Base-by-base conservation (phyloP, 2,113 vertebrate species). In the Dasypus novemcinctus region DNA sequence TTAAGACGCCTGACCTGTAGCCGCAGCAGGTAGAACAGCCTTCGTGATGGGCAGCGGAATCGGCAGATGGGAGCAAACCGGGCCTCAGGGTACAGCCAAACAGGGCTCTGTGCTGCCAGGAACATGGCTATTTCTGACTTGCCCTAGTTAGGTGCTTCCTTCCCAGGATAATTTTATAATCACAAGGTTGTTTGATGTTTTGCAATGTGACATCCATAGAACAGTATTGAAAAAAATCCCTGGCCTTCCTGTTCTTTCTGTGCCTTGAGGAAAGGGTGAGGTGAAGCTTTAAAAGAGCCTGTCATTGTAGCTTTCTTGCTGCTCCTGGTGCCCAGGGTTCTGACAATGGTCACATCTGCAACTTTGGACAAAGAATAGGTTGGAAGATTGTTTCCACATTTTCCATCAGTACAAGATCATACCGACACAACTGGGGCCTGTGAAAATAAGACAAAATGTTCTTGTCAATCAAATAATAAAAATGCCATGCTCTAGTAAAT, bases 351-450 rank as follows among this genome's bases (percentile, higher is more conserved):
- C 83, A 96, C 69, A 93, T 52, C 29, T 94, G 91, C 91, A 93
- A 4, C 96, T 93, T 90, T 7, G 98, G 43, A n/a, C 99, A 99
- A 0, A 98, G 98, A 68, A 99, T 92, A 33, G 99, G 99, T 18
- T 96, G 98, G 92, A 99, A 99, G 43, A 98, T 97, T 21, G 97
- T 97, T 92, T 98, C 98, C 5, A 81, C 96, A 93, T 99, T 99
- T 98, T 99, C 99, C 83, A 75, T 96, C 97, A 99, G 97, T 69
- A 99, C 97, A 4, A 99, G 97, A 97, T 99, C 99, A 12, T 99
- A 99, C 0, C 99, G 98, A 95, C 99, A 99, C 98, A 99, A 92
- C 8, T 98, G 95, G 1, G 98, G 97, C 96, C 99, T 99, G 98
- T 33, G 5, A 69, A 83, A 41, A 74, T 52, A 78, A 27, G 80